phyloP scores from a whole-genome alignment of 2,113 vertebrate genomes.

The Acrocephalus arundinaceus region DNA sequence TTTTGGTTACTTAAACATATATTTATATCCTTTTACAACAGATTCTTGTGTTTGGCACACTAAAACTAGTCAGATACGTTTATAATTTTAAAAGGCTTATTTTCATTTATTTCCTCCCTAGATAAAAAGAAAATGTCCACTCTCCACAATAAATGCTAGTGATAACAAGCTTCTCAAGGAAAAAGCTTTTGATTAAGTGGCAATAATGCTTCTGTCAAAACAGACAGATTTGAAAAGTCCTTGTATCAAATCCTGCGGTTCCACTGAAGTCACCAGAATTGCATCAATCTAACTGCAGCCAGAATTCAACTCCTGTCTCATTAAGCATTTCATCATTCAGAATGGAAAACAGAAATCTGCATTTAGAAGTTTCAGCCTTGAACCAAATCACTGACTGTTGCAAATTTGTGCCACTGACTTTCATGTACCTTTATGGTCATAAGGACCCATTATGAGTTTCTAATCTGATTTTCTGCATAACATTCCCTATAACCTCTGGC shows the following conservation, averaged over 20 bases:
- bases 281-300: neutral
- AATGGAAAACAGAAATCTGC: constrained; percentile 40
- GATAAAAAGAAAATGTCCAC: neutral
- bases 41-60: neutral
- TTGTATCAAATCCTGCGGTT: neutral
- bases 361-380: constrained; percentile 1
- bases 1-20: neutral
- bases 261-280: neutral
- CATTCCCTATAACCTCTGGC: neutral
- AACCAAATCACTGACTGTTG: neutral
- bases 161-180: neutral
- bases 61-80: neutral
- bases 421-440: neutral
- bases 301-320: neutral
- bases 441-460: neutral
- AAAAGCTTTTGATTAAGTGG: neutral
- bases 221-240: neutral
- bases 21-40: neutral
- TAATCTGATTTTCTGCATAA: constrained; percentile 49
- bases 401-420: constrained; percentile 21
- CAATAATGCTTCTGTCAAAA: neutral
- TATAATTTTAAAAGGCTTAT: neutral
- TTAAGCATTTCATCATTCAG: neutral
- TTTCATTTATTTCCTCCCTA: neutral
- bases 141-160: neutral